phyloP scores from a whole-genome alignment of 2,888 invertebrate species.

The Stenoptilia bipunctidactyla region DNA sequence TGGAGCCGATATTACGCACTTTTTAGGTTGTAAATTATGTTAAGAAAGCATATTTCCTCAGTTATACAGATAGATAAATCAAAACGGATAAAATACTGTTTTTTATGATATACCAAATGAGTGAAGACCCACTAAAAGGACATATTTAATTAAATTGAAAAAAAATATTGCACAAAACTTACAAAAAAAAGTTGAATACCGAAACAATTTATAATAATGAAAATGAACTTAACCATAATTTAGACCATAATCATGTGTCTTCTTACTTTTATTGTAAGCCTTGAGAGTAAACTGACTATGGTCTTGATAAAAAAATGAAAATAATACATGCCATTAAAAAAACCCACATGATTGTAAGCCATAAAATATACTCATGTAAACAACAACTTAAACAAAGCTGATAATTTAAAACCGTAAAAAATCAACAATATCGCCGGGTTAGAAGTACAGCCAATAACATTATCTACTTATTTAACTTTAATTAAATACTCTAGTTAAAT shows the following conservation, averaged over 20 bases:
- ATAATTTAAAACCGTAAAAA: neutral
- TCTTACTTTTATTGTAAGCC: neutral
- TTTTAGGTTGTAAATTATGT: no score
- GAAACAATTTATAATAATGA: no score
- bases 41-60: no score
- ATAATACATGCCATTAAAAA: slow-evolving; percentile 64
- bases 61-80: no score
- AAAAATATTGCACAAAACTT: slow-evolving; percentile 34
- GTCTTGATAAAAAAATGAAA: slow-evolving; percentile 20
- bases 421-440: neutral
- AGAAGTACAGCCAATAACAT: no score
- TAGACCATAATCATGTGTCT: neutral
- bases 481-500: neutral
- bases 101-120: slow-evolving; percentile 29
- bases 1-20: no score
- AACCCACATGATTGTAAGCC: slow-evolving; percentile 67
- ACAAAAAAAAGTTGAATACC: slow-evolving; percentile 19
- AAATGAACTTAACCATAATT: neutral
- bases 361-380: slow-evolving; percentile 22
- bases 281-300: neutral
- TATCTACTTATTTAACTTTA: neutral
- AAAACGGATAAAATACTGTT: neutral
- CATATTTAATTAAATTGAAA: slow-evolving; percentile 20
- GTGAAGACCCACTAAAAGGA: slow-evolving; percentile 50
- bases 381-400: neutral